Base-by-base conservation (phyloP, 2,888 invertebrate genomes). In the Eupithecia insigniata region DNA sequence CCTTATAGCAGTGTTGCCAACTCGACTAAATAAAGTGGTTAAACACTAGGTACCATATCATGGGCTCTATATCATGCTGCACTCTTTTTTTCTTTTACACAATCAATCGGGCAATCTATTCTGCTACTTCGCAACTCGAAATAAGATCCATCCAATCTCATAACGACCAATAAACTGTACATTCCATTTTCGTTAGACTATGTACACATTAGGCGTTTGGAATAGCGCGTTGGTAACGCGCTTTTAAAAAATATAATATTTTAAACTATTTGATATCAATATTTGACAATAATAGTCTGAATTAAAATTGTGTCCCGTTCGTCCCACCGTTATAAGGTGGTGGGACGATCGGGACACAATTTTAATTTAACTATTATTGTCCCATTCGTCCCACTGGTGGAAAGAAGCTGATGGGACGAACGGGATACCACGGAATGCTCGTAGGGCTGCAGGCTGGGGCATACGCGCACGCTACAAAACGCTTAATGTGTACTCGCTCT, bases 1-100 rank as follows among this genome's bases (percentile, higher is more conserved):
- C 69, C 61, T 72, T 72, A 60, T 66, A 73, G 73, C 69, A 77
- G 73, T 60, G 74, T 76, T 75, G 76, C 71, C 76, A 75, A 72
- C 61, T 72, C 6, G 58, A 68, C 61, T 68, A 46, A 65, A 71
- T 71, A 58, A 67, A 64, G 67, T 55, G 71, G 71, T 62, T 60
- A 55, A 26, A 55, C 14, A 55, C 55, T 51, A 71, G 55, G 71
- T 71, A 71, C 28, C 55, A 26, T 46, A 55, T 26, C 30, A 46
- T 66, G 30, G 66, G 30, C 22, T 7, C 32, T 51, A 22, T n/a
- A 67, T 55, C 55, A 34, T 64, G 60, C 18, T 30, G 60, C 60
- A 14, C 14, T 22, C 2, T 55, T 55, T 55, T n/a, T 55, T 55
- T 55, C 0, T 51, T 22, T 51, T 22, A 10, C 51, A 22, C 22